These are phyloP conservation scores for Brachirus orientalis DNA, from an alignment of 2,113 vertebrate species.

Conservation along the genomic window DNA sequence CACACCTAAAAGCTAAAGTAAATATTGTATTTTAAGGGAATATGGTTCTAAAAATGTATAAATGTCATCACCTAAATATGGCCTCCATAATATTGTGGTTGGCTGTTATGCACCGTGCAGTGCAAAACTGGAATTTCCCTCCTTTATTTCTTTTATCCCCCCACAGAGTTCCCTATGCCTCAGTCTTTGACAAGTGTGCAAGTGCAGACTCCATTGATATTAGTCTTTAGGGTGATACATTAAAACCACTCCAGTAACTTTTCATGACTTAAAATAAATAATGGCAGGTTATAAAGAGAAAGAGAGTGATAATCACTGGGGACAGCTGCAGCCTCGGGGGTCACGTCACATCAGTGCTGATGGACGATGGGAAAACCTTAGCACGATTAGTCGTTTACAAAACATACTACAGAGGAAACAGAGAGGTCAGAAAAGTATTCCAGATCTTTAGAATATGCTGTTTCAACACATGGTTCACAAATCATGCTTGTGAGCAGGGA, in stretches of 20 bases:
- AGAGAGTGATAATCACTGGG: slow-evolving; percentile 59
- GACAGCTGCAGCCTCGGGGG: slow-evolving; percentile 59
- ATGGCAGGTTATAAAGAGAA: slow-evolving; percentile 60
- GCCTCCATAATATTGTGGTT: slow-evolving; percentile 17
- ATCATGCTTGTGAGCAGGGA: too few relatives aligned
- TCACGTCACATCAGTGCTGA: slow-evolving; percentile 24
- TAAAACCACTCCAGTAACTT: slow-evolving; percentile 48
- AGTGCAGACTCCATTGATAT: slow-evolving; percentile 49
- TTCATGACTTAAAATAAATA: slow-evolving; percentile 71
- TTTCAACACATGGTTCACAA: slow-evolving; percentile 24
- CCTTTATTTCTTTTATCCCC: background rate
- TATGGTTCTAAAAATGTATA: background rate
- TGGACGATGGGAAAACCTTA: slow-evolving; percentile 51
- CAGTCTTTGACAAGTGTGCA: slow-evolving; percentile 40
- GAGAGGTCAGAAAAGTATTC: background rate
- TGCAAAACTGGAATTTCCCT: slow-evolving; percentile 66
- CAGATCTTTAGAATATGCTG: slow-evolving; percentile 12
- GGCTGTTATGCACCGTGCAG: slow-evolving; percentile 20
- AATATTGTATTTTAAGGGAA: slow-evolving; percentile 4
- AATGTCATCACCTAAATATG: slow-evolving; percentile 19
- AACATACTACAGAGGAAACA: slow-evolving; percentile 17
- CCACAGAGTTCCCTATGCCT: slow-evolving; percentile 44
- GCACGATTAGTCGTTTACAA: slow-evolving; percentile 33
- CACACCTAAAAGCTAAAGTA: background rate
- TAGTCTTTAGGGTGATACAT: slow-evolving; percentile 60